These are phyloP conservation scores for Coracopsis vasa DNA, from an alignment of 2,113 vertebrate genomes.

Conservation along the genomic window DNA sequence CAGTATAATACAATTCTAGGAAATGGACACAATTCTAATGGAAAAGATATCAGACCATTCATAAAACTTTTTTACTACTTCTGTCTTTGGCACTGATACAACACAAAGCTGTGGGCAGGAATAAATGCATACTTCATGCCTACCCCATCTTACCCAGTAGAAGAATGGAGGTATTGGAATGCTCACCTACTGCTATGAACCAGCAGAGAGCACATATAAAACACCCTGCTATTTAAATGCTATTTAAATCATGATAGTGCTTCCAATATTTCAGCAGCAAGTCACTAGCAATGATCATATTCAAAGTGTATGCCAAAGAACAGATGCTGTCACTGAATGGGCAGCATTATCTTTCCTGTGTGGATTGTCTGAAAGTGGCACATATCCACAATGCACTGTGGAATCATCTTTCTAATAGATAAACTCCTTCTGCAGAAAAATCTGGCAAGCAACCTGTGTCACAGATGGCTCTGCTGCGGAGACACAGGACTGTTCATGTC, in stretches of 20 bases:
- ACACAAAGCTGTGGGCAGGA: neutral
- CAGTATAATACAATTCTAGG: neutral
- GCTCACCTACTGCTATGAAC: neutral
- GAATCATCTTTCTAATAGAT: constrained; percentile 42
- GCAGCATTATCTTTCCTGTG: constrained; percentile 42
- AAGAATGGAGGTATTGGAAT: neutral
- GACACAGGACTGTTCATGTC: constrained; percentile 8
- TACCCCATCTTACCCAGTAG: neutral
- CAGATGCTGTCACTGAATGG: constrained; percentile 56
- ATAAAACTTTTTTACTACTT: neutral
- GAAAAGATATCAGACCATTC: neutral
- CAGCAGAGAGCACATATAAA: neutral
- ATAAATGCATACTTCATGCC: neutral
- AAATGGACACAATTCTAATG: neutral
- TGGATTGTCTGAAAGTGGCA: constrained; percentile 57
- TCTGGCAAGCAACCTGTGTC: constrained; percentile 45
- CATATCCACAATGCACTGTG: neutral
- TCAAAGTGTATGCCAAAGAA: neutral
- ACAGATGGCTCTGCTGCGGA: constrained; percentile 18
- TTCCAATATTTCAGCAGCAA: constrained; percentile 18
- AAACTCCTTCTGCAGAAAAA: constrained; percentile 50
- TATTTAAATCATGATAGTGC: neutral
- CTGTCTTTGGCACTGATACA: neutral
- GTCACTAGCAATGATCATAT: neutral
- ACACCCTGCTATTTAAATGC: neutral